These are phyloP conservation scores for Callorhinus ursinus DNA, from an alignment of 2,113 vertebrate genomes.

Conservation along the genomic window DNA sequence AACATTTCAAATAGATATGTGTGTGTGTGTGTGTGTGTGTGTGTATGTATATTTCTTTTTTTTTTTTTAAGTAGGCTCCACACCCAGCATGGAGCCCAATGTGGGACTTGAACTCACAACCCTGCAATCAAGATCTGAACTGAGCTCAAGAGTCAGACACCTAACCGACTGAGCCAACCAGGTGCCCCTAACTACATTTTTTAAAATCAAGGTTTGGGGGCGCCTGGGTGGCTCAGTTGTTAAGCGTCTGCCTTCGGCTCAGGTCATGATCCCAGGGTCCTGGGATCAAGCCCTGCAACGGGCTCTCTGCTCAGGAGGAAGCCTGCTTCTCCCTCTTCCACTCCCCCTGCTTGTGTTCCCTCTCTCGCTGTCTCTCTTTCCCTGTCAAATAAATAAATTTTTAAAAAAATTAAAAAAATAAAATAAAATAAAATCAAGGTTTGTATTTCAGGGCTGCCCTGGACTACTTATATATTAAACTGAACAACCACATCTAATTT, in stretches of 20 bases:
- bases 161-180: not conserved
- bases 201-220: not conserved
- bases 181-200: not conserved
- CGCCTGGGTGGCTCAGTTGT: too few species aligned
- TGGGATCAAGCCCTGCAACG: too few species aligned
- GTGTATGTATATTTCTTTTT: too few species aligned
- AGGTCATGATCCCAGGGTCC: too few species aligned
- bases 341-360: too few species aligned
- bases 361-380: too few species aligned
- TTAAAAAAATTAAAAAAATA: too few species aligned
- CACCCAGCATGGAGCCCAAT: not conserved
- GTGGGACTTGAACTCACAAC: not conserved
- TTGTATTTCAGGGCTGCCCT: not conserved
- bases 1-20: not conserved
- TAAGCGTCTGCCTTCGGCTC: too few species aligned
- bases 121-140: not conserved
- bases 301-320: too few species aligned
- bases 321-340: too few species aligned
- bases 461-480: conserved; percentile 42
- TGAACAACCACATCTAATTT: conserved; percentile 33
- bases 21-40: too few species aligned
- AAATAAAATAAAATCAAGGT: not conserved
- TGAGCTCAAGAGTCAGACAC: not conserved
- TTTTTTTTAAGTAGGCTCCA: not conserved
- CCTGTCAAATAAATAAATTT: too few species aligned